Evolutionary conservation across 2,888 invertebrate species (phyloP).

Genomic region (Brassicogethes aeneus): DNA sequence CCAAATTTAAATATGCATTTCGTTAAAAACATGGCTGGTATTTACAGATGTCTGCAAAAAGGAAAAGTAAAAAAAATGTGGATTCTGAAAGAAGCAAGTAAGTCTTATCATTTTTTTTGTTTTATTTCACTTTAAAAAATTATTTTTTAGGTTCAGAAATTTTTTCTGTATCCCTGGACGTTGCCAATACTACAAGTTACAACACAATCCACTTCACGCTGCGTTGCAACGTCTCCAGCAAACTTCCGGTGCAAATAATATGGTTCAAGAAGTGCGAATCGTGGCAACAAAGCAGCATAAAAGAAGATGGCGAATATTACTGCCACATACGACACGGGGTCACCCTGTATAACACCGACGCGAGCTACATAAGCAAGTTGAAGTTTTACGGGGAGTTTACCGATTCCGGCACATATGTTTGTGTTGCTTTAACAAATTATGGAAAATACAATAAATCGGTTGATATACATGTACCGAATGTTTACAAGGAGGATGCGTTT

Average conservation of each 20-base stretch:
- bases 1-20: too few species aligned
- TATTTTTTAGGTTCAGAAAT: background rate
- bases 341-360: conserved; percentile 23
- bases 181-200: background rate
- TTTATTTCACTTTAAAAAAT: background rate
- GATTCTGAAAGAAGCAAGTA: conserved; percentile 28
- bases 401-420: conserved; percentile 34
- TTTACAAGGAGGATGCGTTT: conserved; percentile 15
- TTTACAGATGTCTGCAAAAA: conserved; percentile 31
- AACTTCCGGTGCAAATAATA: conserved; percentile 30
- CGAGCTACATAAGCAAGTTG: conserved; percentile 33
- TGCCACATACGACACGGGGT: conserved; percentile 25
- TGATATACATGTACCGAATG: conserved; percentile 24
- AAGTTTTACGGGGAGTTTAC: conserved; percentile 29
- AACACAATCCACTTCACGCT: conserved; percentile 28
- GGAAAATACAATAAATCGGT: conserved; percentile 31
- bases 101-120: conserved; percentile 8
- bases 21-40: conserved; percentile 21
- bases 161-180: background rate
- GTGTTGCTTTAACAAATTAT: conserved; percentile 32
- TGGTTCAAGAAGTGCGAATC: conserved; percentile 35
- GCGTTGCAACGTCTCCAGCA: conserved; percentile 34
- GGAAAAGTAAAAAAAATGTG: conserved; percentile 24
- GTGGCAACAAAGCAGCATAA: conserved; percentile 28
- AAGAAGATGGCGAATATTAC: conserved; percentile 27